Percentiles rank a stretch among this genome's conserved stretches.
These are phyloP conservation scores for Agrochola macilenta DNA, from an alignment of 2,888 invertebrate species.

Conservation along the genomic window DNA sequence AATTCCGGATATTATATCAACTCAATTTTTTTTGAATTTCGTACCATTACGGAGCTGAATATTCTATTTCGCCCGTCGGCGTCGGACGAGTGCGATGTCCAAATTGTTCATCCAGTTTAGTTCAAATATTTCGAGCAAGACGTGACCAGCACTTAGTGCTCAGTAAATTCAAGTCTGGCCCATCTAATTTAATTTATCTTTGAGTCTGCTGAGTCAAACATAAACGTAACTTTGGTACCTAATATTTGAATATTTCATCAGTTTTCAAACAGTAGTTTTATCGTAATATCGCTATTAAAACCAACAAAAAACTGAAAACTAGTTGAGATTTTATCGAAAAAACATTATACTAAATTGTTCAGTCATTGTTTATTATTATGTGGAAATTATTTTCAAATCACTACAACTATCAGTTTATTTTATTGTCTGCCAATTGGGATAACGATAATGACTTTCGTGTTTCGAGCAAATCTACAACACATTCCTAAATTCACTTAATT, in stretches of 20 bases:
- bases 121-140: slow-evolving; percentile 4
- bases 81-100: background rate
- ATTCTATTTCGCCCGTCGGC: slow-evolving; percentile 1
- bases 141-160: slow-evolving; percentile 27
- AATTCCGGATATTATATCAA: background rate
- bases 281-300: slow-evolving; percentile 18
- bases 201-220: no score
- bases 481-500: background rate
- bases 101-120: slow-evolving; percentile 6
- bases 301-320: background rate
- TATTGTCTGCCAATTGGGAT: background rate
- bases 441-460: background rate
- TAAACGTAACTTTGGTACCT: background rate
- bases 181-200: slow-evolving; percentile 22
- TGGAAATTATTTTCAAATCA: background rate
- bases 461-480: background rate
- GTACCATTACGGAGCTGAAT: background rate
- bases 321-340: slow-evolving; percentile 28
- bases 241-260: slow-evolving; percentile 51
- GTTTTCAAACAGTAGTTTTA: slow-evolving; percentile 12
- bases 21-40: background rate
- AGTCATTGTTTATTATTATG: background rate
- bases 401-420: slow-evolving; percentile 1
- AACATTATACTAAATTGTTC: background rate
- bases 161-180: slow-evolving; percentile 17